These are phyloP conservation scores for Chiridota heheva DNA, from an alignment of 35 echinoderm and acorn worm species.

Conservation along the genomic window DNA sequence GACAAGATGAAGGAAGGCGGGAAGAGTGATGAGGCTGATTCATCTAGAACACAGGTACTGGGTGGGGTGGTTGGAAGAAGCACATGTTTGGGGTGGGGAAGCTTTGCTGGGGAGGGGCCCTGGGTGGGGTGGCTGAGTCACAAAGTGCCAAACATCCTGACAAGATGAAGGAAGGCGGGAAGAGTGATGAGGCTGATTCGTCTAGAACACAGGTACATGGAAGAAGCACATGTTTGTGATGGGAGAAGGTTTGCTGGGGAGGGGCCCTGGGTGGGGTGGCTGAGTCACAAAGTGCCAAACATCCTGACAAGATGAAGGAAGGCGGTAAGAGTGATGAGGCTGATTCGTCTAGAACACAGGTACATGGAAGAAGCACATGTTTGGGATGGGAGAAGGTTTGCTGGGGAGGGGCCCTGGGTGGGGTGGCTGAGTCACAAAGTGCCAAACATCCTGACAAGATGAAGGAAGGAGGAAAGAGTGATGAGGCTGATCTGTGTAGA, in stretches of 20 bases:
- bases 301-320: slow-evolving; percentile 89
- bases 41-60: slow-evolving; percentile 77
- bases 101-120: too few relatives aligned
- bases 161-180: slow-evolving; percentile 93
- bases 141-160: slow-evolving; percentile 80
- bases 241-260: too few relatives aligned
- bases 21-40: slow-evolving; percentile 98
- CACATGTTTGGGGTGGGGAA: neutral
- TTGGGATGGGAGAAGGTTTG: too few relatives aligned
- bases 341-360: slow-evolving; percentile 79
- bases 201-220: slow-evolving; percentile 75
- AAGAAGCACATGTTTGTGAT: neutral
- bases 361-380: slow-evolving; percentile 19
- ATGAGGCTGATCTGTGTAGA: slow-evolving; percentile 81
- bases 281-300: slow-evolving; percentile 70
- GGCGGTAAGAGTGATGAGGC: slow-evolving; percentile 98
- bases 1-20: slow-evolving; percentile 91
- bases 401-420: too few relatives aligned
- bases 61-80: too few relatives aligned
- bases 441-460: slow-evolving; percentile 68
- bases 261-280: too few relatives aligned
- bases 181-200: slow-evolving; percentile 97
- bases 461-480: slow-evolving; percentile 83
- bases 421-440: slow-evolving; percentile 19
- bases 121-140: slow-evolving; percentile 23